These are phyloP conservation scores for Leptodactylus fallax DNA, from an alignment of 2,797 vertebrate genomes.

Conservation along the genomic window DNA sequence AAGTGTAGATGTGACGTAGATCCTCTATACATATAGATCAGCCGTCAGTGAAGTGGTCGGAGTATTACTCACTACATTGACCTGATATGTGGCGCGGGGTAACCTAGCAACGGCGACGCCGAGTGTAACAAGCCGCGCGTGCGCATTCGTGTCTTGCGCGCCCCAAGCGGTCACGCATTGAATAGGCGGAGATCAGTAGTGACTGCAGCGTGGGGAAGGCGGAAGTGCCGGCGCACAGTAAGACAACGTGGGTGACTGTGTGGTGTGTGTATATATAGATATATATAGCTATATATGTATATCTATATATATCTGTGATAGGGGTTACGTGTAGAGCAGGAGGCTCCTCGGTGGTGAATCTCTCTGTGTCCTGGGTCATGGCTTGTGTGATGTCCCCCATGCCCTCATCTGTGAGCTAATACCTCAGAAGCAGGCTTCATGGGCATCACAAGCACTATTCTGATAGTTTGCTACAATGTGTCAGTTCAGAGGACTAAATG, in stretches of 20 bases:
- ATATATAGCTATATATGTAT: not conserved
- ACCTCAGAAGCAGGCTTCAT: too few relatives aligned
- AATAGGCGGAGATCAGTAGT: not conserved
- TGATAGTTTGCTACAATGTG: not conserved
- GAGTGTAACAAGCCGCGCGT: not conserved
- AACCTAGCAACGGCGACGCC: not conserved
- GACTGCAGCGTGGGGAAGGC: conserved; percentile 22
- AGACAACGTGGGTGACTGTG: conserved; percentile 27
- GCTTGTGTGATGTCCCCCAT: not conserved
- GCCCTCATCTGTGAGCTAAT: too few relatives aligned
- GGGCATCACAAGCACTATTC: too few relatives aligned
- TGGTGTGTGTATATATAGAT: not conserved
- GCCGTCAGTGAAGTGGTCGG: too few relatives aligned
- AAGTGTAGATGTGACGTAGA: too few relatives aligned
- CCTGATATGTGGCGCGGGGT: not conserved
- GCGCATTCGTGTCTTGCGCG: not conserved
- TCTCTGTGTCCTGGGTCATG: not conserved
- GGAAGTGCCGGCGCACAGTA: conserved; percentile 29
- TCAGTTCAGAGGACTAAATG: not conserved
- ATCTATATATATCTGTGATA: not conserved
- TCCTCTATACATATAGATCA: too few relatives aligned
- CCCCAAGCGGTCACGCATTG: not conserved
- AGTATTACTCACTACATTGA: too few relatives aligned
- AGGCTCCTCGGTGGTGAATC: not conserved
- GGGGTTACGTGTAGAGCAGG: not conserved